A percentile compares a stretch with the other conserved stretches of the same genome.
These are phyloP conservation scores for Crocallis elinguaria DNA, from an alignment of 2,888 invertebrate genomes.

Conservation along the genomic window DNA sequence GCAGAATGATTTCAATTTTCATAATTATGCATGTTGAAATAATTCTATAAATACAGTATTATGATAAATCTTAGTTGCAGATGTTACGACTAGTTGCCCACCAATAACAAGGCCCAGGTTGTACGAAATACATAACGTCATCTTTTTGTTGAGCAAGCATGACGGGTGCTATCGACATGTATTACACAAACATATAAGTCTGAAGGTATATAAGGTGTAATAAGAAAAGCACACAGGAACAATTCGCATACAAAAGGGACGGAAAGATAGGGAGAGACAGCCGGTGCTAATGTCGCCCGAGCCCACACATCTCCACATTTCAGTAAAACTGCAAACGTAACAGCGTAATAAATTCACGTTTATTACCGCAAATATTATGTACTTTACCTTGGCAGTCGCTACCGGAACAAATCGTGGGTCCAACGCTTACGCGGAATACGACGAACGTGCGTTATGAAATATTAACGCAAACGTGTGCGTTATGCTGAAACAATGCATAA, in stretches of 20 bases:
- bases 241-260: slow-evolving; percentile 39
- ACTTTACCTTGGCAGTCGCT: slow-evolving; percentile 68
- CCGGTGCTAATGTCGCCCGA: slow-evolving; percentile 66
- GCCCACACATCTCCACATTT: slow-evolving; percentile 75
- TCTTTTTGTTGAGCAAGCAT: slow-evolving; percentile 9
- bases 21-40: no score
- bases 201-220: slow-evolving; percentile 10
- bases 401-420: slow-evolving; percentile 73
- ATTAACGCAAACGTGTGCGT: slow-evolving; percentile 66
- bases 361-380: slow-evolving; percentile 78
- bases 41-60: no score
- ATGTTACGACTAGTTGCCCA: no score
- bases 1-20: no score
- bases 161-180: slow-evolving; percentile 24
- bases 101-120: no score
- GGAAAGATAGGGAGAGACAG: slow-evolving; percentile 51
- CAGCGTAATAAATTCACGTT: slow-evolving; percentile 80
- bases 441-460: slow-evolving; percentile 69
- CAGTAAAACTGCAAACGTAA: slow-evolving; percentile 81
- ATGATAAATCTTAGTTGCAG: no score
- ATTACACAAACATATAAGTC: slow-evolving; percentile 10
- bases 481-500: slow-evolving; percentile 63
- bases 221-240: slow-evolving; percentile 29
- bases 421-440: slow-evolving; percentile 62
- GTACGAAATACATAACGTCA: no score